Evolutionary conservation across 2,888 invertebrate species (phyloP).

Genomic region (Norana najaformis): DNA sequence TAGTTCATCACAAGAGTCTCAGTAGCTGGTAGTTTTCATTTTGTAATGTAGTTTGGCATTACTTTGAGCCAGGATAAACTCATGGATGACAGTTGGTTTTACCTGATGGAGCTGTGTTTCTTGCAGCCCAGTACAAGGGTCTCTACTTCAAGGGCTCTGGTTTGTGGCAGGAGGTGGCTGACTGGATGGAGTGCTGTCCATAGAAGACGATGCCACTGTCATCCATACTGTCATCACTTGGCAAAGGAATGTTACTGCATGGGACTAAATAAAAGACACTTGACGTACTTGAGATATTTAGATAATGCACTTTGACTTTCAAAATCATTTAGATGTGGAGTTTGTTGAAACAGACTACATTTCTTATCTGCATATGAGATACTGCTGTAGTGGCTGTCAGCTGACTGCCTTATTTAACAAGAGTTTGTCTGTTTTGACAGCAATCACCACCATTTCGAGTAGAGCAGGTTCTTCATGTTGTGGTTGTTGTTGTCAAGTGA

Average conservation of each 20-base stretch:
- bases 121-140: constrained; percentile 31
- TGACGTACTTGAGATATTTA: neutral
- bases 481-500: neutral
- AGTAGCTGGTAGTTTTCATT: neutral
- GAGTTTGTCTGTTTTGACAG: no score
- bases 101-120: neutral
- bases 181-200: constrained; percentile 36
- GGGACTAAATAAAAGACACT: neutral
- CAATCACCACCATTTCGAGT: neutral
- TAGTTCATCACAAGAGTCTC: neutral
- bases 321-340: neutral
- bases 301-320: neutral
- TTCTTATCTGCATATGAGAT: neutral
- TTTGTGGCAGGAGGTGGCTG: constrained; percentile 29
- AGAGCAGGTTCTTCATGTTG: neutral
- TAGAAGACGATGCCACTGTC: neutral
- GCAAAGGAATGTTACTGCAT: neutral
- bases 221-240: neutral
- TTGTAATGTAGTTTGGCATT: neutral
- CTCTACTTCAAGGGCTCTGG: constrained; percentile 25
- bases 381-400: neutral
- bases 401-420: neutral
- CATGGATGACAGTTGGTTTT: neutral
- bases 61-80: neutral
- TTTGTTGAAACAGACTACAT: neutral